Conservation (phyloP, 2,113 vertebrate species). For the Scopus umbretta region DNA sequence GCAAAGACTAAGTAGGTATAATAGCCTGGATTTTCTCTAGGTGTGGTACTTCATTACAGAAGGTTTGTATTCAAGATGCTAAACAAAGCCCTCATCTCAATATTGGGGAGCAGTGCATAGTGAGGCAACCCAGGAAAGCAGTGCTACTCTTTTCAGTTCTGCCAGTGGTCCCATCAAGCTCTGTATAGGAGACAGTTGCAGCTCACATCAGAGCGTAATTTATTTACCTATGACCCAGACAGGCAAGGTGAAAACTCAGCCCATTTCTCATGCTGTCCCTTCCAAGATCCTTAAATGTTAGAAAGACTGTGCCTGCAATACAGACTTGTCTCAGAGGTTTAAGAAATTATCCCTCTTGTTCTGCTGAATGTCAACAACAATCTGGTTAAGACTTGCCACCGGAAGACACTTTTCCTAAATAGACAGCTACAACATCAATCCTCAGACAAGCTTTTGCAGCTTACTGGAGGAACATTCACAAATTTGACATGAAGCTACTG, state of each 20-base stretch:
- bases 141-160: not conserved
- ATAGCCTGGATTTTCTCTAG: not conserved
- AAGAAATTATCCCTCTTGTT: not conserved
- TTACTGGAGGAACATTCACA: not conserved
- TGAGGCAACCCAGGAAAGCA: not conserved
- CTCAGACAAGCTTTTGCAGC: not conserved
- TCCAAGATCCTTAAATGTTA: not conserved
- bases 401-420: not conserved
- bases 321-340: not conserved
- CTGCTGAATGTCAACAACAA: not conserved
- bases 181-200: not conserved
- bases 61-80: not conserved
- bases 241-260: not conserved
- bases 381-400: not conserved
- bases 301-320: not conserved
- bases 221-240: not conserved
- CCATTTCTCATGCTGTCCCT: constrained; percentile 9
- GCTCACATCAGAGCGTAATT: not conserved
- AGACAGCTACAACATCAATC: not conserved
- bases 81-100: not conserved
- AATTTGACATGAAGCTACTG: not conserved
- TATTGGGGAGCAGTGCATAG: not conserved
- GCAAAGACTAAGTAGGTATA: not conserved
- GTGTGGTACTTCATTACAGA: not conserved
- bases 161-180: not conserved